These are phyloP conservation scores for Cantharis rustica DNA, from an alignment of 2,888 invertebrate species.

Conservation along the genomic window DNA sequence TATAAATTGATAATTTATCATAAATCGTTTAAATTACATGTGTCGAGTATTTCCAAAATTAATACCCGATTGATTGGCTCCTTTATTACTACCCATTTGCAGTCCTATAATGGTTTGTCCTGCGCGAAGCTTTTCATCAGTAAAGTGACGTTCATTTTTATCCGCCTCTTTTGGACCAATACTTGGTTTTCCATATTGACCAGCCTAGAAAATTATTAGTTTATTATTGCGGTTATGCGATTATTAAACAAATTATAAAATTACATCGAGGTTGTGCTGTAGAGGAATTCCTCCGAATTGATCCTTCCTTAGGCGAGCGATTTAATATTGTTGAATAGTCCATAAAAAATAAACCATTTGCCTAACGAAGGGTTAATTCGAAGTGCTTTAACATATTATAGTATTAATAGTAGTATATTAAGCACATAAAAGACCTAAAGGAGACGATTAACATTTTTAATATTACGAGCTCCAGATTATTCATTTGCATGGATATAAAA, in stretches of 20 bases:
- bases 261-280: too few species aligned
- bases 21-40: constrained; percentile 73
- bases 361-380: too few species aligned
- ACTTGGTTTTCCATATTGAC: constrained; percentile 80
- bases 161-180: constrained; percentile 97
- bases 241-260: background rate
- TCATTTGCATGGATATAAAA: too few species aligned
- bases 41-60: constrained; percentile 97
- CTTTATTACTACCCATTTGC: constrained; percentile 97
- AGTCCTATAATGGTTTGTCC: constrained; percentile 92
- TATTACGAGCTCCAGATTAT: too few species aligned
- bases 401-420: too few species aligned
- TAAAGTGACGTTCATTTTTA: constrained; percentile 91
- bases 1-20: background rate
- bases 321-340: too few species aligned
- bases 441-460: too few species aligned
- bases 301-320: too few species aligned
- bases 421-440: too few species aligned
- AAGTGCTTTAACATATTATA: too few species aligned
- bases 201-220: constrained; percentile 62
- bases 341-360: too few species aligned
- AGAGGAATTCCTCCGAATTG: too few species aligned
- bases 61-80: constrained; percentile 94
- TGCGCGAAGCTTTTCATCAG: constrained; percentile 91
- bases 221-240: background rate